These are phyloP conservation scores for Tridacna gigas DNA, from an alignment of 2,888 invertebrate genomes.

Conservation along the genomic window DNA sequence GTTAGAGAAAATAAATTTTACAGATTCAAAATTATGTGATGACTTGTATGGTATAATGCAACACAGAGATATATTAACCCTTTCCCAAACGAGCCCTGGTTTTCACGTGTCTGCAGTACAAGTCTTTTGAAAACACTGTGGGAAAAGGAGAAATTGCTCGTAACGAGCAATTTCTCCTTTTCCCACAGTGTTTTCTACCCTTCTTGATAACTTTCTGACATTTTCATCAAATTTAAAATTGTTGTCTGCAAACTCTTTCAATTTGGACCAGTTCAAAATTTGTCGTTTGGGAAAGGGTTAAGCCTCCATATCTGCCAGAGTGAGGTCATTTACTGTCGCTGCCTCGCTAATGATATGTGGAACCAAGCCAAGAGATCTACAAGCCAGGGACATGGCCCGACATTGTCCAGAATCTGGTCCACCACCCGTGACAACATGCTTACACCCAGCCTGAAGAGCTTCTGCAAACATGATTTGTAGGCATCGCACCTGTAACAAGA, in stretches of 20 bases:
- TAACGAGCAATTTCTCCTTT: neutral
- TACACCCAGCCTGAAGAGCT: constrained; percentile 63
- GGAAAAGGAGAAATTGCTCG: constrained; percentile 6
- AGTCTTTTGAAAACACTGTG: neutral
- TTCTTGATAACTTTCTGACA: neutral
- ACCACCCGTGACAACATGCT: constrained; percentile 76
- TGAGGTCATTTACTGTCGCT: neutral
- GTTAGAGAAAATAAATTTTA: no score
- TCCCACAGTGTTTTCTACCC: neutral
- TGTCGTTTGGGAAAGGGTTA: neutral
- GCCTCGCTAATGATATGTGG: constrained; percentile 71
- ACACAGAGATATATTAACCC: no score
- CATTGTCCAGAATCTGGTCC: constrained; percentile 75
- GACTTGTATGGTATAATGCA: no score
- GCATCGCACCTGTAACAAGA: constrained; percentile 67
- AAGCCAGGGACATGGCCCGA: constrained; percentile 68
- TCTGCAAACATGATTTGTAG: constrained; percentile 77
- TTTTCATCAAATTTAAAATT: neutral
- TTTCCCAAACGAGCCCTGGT: no score
- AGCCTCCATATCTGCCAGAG: neutral
- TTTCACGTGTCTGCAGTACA: no score
- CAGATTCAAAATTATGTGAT: no score
- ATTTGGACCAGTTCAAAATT: neutral
- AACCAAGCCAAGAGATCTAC: constrained; percentile 64
- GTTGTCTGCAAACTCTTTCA: neutral